These are phyloP conservation scores for Pitangus sulphuratus DNA, from an alignment of 2,797 vertebrate species.

Conservation along the genomic window DNA sequence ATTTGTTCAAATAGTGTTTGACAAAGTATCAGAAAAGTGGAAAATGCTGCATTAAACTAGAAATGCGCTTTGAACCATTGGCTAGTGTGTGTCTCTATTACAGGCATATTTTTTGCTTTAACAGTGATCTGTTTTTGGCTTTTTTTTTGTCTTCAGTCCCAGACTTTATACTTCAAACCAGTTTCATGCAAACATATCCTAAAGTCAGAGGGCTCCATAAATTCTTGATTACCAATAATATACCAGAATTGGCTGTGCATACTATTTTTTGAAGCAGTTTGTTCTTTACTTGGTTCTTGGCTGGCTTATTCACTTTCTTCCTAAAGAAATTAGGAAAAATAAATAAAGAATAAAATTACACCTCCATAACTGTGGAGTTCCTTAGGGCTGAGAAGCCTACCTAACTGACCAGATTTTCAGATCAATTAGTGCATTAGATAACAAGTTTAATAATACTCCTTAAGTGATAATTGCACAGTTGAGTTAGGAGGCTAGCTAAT, in stretches of 20 bases:
- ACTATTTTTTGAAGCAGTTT: not conserved
- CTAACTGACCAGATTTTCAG: not conserved
- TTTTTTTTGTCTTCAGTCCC: not conserved
- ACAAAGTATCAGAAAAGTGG: not conserved
- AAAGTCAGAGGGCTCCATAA: not conserved
- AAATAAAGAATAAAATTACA: not conserved
- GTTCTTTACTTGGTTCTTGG: not conserved
- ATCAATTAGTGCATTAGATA: not conserved
- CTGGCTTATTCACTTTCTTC: not conserved
- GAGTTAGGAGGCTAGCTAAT: not conserved
- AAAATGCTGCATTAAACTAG: not conserved
- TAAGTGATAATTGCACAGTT: not conserved
- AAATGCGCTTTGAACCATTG: not conserved
- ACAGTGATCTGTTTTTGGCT: not conserved
- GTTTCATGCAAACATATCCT: not conserved
- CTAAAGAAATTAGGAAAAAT: not conserved
- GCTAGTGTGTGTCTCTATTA: not conserved
- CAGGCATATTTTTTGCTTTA: not conserved
- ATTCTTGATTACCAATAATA: not conserved
- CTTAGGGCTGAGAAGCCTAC: not conserved
- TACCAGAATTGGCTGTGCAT: not conserved
- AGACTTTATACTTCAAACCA: not conserved
- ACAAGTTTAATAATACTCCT: not conserved
- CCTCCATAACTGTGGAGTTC: not conserved
- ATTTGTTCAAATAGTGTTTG: not conserved